Percentiles rank a stretch among this genome's conserved stretches.
phyloP scores from a whole-genome alignment of 1,140 invertebrate species.

The Drosophila trapezifrons region DNA sequence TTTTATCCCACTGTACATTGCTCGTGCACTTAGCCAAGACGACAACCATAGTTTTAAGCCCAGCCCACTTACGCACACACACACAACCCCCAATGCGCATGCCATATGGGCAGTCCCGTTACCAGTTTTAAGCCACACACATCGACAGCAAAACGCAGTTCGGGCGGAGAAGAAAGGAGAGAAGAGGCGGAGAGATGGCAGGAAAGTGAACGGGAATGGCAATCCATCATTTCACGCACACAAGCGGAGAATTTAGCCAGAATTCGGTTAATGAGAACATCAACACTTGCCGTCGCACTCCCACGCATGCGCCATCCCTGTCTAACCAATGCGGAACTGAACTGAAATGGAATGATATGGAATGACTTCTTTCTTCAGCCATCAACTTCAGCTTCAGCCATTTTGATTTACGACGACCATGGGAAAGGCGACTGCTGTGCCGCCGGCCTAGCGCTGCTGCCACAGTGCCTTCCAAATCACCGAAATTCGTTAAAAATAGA shows the following conservation, averaged over 20 bases:
- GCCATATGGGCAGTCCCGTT: constrained; percentile 70
- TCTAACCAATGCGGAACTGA: constrained; percentile 34
- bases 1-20: constrained; percentile 44
- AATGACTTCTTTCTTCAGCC: constrained; percentile 79
- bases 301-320: constrained; percentile 73
- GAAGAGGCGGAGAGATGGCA: background rate
- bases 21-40: constrained; percentile 57
- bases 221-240: constrained; percentile 32
- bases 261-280: constrained; percentile 55
- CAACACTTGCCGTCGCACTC: constrained; percentile 49
- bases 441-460: constrained; percentile 7
- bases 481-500: too few relatives aligned
- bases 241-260: constrained; percentile 19
- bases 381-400: constrained; percentile 75
- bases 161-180: background rate
- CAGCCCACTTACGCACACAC: constrained; percentile 62
- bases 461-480: background rate
- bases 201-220: constrained; percentile 13
- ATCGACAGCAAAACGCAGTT: constrained; percentile 24
- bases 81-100: constrained; percentile 46
- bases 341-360: constrained; percentile 56
- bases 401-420: constrained; percentile 74
- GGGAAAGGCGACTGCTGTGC: constrained; percentile 31
- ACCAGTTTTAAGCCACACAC: constrained; percentile 74
- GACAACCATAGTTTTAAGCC: constrained; percentile 72